phyloP scores from a whole-genome alignment of 2,113 vertebrate genomes.

The Peromyscus polionotus region DNA sequence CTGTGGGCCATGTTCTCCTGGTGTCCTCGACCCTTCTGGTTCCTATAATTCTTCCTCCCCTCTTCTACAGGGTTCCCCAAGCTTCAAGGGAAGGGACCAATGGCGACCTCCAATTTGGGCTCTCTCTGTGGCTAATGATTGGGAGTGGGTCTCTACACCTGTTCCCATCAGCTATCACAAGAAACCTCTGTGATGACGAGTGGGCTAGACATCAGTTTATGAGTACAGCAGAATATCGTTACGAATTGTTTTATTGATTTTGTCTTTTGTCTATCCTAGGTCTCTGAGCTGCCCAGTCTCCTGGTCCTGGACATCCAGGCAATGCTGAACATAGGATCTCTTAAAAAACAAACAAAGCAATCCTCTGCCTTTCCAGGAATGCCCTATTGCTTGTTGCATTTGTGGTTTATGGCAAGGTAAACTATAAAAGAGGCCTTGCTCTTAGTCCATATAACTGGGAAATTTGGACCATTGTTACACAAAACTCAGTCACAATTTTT shows the following conservation, averaged over 20 bases:
- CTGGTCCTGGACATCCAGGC: not conserved
- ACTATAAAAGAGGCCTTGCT: not conserved
- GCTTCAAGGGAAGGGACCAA: not conserved
- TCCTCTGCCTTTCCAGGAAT: not conserved
- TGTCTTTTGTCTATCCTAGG: not conserved
- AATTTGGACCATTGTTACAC: not conserved
- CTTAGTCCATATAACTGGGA: not conserved
- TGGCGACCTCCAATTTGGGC: not conserved
- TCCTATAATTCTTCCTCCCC: not conserved
- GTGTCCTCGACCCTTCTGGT: not conserved
- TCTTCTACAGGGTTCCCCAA: too few relatives aligned
- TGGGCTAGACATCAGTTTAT: not conserved
- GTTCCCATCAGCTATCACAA: not conserved
- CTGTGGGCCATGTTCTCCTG: not conserved
- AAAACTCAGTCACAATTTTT: not conserved
- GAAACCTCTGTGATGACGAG: not conserved
- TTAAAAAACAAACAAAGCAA: not conserved
- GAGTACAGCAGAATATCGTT: not conserved
- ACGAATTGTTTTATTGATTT: not conserved
- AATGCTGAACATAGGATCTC: not conserved
- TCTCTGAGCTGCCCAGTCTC: not conserved
- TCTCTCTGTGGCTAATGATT: not conserved
- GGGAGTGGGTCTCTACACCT: not conserved
- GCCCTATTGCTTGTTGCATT: accelerated
- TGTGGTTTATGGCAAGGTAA: not conserved